phyloP scores from a whole-genome alignment of 1,140 invertebrate species.

The Rhagoletis pomonella region DNA sequence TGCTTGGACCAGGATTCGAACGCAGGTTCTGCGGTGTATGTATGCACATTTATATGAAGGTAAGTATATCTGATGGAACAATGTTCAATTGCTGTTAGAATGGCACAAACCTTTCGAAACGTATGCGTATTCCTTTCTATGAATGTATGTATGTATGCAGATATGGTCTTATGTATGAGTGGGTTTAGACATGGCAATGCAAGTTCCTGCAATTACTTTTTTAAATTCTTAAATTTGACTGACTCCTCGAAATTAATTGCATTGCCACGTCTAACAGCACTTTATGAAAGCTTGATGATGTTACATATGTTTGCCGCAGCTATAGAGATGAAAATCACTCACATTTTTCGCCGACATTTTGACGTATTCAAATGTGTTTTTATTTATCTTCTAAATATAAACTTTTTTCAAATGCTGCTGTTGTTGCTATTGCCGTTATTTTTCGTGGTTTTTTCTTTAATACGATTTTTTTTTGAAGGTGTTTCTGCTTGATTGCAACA shows the following conservation, averaged over 20 bases:
- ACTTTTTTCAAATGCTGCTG: slow-evolving; percentile 17
- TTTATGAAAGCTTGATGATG: background rate
- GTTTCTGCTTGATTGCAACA: slow-evolving; percentile 31
- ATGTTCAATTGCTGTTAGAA: background rate
- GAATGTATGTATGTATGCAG: background rate
- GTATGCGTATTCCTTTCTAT: background rate
- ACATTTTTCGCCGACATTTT: slow-evolving; percentile 50
- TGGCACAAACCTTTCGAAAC: background rate
- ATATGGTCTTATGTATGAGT: background rate
- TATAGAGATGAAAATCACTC: slow-evolving; percentile 46
- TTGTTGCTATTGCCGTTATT: background rate
- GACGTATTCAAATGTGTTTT: slow-evolving; percentile 52
- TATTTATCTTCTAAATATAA: slow-evolving; percentile 42
- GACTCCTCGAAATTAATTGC: too few relatives aligned
- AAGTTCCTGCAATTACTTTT: too few relatives aligned
- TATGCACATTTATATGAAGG: background rate
- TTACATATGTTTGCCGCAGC: background rate
- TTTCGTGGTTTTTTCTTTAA: background rate
- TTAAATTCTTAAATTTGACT: too few relatives aligned
- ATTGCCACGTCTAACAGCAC: too few relatives aligned
- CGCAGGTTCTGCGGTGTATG: too few relatives aligned
- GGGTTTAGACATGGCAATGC: background rate
- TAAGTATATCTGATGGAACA: background rate
- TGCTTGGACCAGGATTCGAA: too few relatives aligned
- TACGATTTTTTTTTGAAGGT: background rate